phyloP scores from a whole-genome alignment of 92 coral and sea anemone species.

The Plumapathes pennacea region DNA sequence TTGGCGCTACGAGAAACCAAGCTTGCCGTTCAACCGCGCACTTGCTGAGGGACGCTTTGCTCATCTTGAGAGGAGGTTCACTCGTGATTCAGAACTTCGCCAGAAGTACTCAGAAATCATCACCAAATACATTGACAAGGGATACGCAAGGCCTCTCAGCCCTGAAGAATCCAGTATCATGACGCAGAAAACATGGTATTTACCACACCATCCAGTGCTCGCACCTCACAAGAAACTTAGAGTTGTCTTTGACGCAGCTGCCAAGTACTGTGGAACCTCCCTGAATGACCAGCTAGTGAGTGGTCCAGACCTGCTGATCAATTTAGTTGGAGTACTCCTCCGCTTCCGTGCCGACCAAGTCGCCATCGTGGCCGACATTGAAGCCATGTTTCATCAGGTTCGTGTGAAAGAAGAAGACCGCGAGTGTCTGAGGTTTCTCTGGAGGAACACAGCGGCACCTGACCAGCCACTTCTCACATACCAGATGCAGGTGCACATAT shows the following conservation, averaged over 20 bases:
- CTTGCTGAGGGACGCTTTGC: too few species aligned
- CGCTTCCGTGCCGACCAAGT: slow-evolving; percentile 43
- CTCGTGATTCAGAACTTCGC: too few species aligned
- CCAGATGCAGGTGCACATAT: slow-evolving; percentile 35
- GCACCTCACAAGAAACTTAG: slow-evolving; percentile 56
- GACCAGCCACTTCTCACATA: slow-evolving; percentile 29
- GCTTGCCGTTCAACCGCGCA: too few species aligned
- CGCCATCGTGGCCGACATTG: slow-evolving; percentile 54
- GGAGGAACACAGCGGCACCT: slow-evolving; percentile 41
- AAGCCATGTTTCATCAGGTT: slow-evolving; percentile 56
- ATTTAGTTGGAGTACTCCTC: slow-evolving; percentile 40
- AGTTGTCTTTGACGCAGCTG: slow-evolving; percentile 67
- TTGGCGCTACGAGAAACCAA: too few species aligned
- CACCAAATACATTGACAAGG: slow-evolving; percentile 31
- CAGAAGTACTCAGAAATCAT: slow-evolving; percentile 23
- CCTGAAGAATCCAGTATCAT: slow-evolving; percentile 1
- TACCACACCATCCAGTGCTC: slow-evolving; percentile 26
- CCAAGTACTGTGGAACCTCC: slow-evolving; percentile 50
- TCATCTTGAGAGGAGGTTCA: too few species aligned
- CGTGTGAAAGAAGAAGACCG: slow-evolving; percentile 25
- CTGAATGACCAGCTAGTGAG: slow-evolving; percentile 56
- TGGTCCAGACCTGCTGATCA: slow-evolving; percentile 59
- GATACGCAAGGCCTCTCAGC: slow-evolving; percentile 19
- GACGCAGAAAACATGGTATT: slow-evolving; percentile 33
- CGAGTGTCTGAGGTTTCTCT: slow-evolving; percentile 58